Conservation (phyloP, 2,113 vertebrate genomes). For the Nothoprocta pentlandii region DNA sequence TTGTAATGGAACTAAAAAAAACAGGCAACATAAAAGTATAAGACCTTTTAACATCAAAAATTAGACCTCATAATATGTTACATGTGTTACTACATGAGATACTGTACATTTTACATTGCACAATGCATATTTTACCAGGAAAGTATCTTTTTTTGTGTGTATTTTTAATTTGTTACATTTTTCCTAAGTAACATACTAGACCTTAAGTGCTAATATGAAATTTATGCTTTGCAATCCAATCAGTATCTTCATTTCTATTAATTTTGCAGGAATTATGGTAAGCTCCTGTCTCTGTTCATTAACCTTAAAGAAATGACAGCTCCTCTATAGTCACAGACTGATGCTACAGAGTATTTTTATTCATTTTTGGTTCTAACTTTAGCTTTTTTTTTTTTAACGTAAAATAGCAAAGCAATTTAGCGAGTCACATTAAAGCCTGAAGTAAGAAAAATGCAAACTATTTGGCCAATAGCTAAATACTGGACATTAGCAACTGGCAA, state of each 20-base stretch:
- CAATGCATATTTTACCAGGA: not conserved
- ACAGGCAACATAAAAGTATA: not conserved
- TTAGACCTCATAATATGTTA: not conserved
- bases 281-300: constrained; percentile 13
- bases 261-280: not conserved
- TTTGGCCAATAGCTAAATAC: not conserved
- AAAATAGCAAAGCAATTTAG: not conserved
- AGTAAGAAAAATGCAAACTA: not conserved
- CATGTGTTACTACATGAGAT: not conserved
- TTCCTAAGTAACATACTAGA: not conserved
- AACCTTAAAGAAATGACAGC: not conserved
- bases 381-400: not conserved
- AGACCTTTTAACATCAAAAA: not conserved
- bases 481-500: not conserved
- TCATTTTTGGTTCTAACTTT: not conserved
- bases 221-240: not conserved
- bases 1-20: not conserved
- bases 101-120: not conserved
- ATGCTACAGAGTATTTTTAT: not conserved
- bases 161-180: not conserved
- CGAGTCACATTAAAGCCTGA: not conserved
- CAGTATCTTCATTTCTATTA: not conserved
- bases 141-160: not conserved
- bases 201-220: not conserved
- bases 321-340: not conserved